phyloP scores from a whole-genome alignment of 2,888 invertebrate genomes.

The Elysia crispata region DNA sequence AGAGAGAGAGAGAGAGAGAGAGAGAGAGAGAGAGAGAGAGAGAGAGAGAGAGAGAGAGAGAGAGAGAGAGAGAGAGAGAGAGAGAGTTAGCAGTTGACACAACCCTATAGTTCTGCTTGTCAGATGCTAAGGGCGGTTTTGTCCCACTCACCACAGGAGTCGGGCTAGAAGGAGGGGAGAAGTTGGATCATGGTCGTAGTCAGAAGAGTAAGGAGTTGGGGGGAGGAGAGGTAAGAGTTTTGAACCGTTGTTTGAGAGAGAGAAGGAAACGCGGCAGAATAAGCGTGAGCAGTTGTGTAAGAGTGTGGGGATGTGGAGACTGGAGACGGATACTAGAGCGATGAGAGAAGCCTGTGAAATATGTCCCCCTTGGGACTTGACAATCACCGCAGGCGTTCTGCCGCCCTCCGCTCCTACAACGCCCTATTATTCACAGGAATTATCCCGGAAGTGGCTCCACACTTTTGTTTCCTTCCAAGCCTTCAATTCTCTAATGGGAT shows the following conservation, averaged over 20 bases:
- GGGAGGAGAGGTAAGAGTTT: too few relatives aligned
- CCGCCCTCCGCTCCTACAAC: too few relatives aligned
- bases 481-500: too few relatives aligned
- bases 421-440: too few relatives aligned
- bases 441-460: too few relatives aligned
- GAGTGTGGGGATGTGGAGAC: neutral
- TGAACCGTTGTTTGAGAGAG: neutral
- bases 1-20: neutral
- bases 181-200: neutral
- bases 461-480: too few relatives aligned
- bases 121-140: neutral
- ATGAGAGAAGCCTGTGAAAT: too few relatives aligned
- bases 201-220: too few relatives aligned
- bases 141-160: neutral
- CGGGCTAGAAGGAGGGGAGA: neutral
- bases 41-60: conserved; percentile 1
- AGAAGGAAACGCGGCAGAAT: neutral
- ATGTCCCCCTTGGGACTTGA: too few relatives aligned
- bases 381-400: too few relatives aligned
- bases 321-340: too few relatives aligned
- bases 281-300: neutral
- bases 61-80: conserved; percentile 28
- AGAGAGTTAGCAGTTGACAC: neutral
- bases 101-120: neutral
- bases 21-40: neutral